Percentiles rank a stretch among this genome's conserved stretches.
These are phyloP conservation scores for Philopedon plagiatum DNA, from an alignment of 2,888 invertebrate genomes.

Conservation along the genomic window DNA sequence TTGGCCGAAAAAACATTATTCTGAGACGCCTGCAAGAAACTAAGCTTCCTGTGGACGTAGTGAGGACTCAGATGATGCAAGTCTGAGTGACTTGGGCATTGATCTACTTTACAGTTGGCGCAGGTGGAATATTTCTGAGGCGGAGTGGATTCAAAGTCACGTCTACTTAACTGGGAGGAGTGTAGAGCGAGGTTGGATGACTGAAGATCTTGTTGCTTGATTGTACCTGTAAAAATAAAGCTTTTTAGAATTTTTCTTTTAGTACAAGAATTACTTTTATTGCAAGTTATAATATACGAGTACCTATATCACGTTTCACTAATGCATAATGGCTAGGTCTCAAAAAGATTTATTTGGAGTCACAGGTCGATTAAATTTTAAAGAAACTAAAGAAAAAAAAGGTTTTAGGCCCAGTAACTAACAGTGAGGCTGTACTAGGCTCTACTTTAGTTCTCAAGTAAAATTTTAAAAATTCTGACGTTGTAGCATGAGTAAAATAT, in stretches of 20 bases:
- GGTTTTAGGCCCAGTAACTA: too few species aligned
- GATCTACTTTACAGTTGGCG: constrained; percentile 58
- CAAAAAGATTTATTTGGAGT: too few species aligned
- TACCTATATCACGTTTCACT: too few species aligned
- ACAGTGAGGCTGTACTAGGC: too few species aligned
- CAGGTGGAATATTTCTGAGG: constrained; percentile 53
- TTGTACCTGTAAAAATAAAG: constrained; percentile 34
- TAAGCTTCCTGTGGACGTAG: constrained; percentile 60
- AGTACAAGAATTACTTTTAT: too few species aligned
- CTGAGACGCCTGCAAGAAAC: constrained; percentile 55
- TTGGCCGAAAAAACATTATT: constrained; percentile 42
- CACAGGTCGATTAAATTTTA: too few species aligned
- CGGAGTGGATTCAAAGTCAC: constrained; percentile 49
- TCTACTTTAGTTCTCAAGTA: too few species aligned
- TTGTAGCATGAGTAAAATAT: too few species aligned
- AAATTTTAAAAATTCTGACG: too few species aligned
- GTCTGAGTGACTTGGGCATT: constrained; percentile 62
- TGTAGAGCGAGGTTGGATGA: constrained; percentile 63
- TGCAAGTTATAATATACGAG: too few species aligned
- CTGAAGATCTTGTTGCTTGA: constrained; percentile 49
- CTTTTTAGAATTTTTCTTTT: constrained; percentile 4
- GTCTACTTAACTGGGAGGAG: constrained; percentile 60
- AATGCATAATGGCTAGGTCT: too few species aligned
- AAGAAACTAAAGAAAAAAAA: too few species aligned
- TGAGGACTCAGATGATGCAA: constrained; percentile 61